Conservation (phyloP, 2,888 invertebrate species). For the Escarpia spicata region DNA sequence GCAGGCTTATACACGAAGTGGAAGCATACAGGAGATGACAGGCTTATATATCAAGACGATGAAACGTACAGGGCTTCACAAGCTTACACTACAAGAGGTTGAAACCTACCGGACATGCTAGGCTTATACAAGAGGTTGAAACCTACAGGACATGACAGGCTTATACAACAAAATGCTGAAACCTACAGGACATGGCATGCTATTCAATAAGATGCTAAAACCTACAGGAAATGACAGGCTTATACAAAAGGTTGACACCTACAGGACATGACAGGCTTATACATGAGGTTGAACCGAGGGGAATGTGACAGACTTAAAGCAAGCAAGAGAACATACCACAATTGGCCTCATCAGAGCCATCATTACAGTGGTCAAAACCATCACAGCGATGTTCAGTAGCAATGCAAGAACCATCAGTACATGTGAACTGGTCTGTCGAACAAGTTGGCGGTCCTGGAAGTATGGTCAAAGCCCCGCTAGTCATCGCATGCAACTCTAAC, state of each 20-base stretch:
- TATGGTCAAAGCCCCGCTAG: slow-evolving; percentile 21
- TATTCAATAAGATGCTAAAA: not conserved
- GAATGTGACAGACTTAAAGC: slow-evolving; percentile 19
- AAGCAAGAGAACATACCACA: slow-evolving; percentile 66
- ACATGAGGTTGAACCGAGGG: not conserved
- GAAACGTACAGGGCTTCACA: not conserved
- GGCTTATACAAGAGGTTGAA: slow-evolving; percentile 14
- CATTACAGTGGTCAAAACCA: slow-evolving; percentile 95
- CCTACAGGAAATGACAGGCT: slow-evolving; percentile 20
- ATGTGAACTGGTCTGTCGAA: slow-evolving; percentile 48
- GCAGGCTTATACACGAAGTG: not conserved
- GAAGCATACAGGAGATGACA: not conserved
- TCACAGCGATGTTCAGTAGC: slow-evolving; percentile 85
- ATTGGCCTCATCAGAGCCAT: slow-evolving; percentile 90
- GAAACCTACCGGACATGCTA: slow-evolving; percentile 18
- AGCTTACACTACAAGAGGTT: not conserved
- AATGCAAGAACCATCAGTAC: slow-evolving; percentile 67
- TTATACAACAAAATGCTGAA: not conserved
- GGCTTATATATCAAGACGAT: slow-evolving; percentile 18
- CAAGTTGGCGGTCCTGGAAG: slow-evolving; percentile 24
- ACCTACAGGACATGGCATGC: slow-evolving; percentile 19
- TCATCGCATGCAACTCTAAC: slow-evolving; percentile 21
- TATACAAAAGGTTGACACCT: not conserved
- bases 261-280: slow-evolving; percentile 13
- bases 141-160: slow-evolving; percentile 20